Evolutionary conservation across 2,797 vertebrate genomes (phyloP), one percentile per base, ranked within the genome.

Genomic region (Tokudaia tokunoshimensis): DNA sequence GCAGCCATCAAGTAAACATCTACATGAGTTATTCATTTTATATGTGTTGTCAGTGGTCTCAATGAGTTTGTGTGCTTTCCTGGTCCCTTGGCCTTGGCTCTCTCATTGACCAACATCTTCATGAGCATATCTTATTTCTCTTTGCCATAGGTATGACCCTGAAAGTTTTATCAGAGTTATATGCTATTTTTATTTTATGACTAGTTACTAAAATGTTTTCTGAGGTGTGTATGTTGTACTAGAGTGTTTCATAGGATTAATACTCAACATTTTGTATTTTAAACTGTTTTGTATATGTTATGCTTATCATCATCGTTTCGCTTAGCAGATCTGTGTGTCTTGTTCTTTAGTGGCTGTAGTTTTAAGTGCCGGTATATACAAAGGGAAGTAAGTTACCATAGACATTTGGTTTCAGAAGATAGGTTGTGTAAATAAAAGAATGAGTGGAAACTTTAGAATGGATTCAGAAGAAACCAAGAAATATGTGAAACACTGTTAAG

Each of bases 371-470:
- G 57, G 17, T 88, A n/a, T 92, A 89, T 94, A 34, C 50, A 85
- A 83, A 47, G 34, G 78, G 67, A 96, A 95, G 83, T 55, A 12
- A 80, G 2, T 80, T 57, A 83, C 3, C 34, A 61, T 10, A 59
- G 31, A 8, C 76, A 78, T 78, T 92, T 97, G 26, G 22, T 89
- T 87, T 97, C 41, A 95, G 65, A 94, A 88, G 13, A 88, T 94
- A 83, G 14, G 24, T 50, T 94, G 4, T 88, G 15, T 88, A 82
- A 65, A 65, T 94, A 89, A 93, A 83, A 82, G 10, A n/a, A 91
- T 87, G n/a, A 85, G 29, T 96, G 57, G 63, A 96, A n/a, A 92
- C 78, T 94, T 97, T 29, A 96, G n/a, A 89, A 95, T 47, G 14
- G 29, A 31, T 89, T 94, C 44, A 95, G 29, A 95, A 95, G 47